phyloP scores from a whole-genome alignment of 1,140 invertebrate genomes.

The Drosophila repletoides region DNA sequence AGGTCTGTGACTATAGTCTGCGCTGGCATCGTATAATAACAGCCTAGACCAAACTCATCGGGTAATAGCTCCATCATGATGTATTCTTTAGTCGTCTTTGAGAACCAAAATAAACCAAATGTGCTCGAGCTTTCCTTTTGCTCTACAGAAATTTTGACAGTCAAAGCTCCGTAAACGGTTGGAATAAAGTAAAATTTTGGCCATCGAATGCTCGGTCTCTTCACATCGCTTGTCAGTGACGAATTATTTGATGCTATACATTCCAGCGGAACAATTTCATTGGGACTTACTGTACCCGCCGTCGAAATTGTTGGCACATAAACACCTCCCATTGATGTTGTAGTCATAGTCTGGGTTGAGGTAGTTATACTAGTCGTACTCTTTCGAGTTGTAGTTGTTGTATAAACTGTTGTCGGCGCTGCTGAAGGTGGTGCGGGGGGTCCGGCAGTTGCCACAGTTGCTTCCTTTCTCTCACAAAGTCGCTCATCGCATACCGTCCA shows the following conservation, averaged over 20 bases:
- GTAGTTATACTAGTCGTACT: background rate
- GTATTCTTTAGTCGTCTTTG: slow-evolving; percentile 51
- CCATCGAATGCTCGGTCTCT: slow-evolving; percentile 12
- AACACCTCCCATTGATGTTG: background rate
- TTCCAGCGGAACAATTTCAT: slow-evolving; percentile 16
- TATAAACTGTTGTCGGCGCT: background rate
- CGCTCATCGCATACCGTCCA: slow-evolving; percentile 38
- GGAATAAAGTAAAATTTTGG: slow-evolving; percentile 33
- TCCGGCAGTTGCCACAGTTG: background rate
- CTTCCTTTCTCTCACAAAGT: slow-evolving; percentile 21
- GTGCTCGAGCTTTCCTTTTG: slow-evolving; percentile 7
- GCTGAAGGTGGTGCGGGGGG: background rate
- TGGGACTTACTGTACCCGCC: background rate
- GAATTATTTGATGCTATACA: background rate
- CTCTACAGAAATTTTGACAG: slow-evolving; percentile 32
- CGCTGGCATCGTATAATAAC: slow-evolving; percentile 42
- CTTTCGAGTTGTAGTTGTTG: background rate
- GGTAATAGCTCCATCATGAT: slow-evolving; percentile 51
- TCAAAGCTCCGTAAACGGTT: slow-evolving; percentile 2
- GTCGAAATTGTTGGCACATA: slow-evolving; percentile 23
- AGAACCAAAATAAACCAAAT: slow-evolving; percentile 60
- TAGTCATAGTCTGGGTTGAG: too few relatives aligned
- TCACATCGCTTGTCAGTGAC: background rate
- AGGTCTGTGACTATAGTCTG: slow-evolving; percentile 42
- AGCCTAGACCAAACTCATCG: slow-evolving; percentile 53